Evolutionary conservation across 2,113 vertebrate species (phyloP).

Genomic region (Channa argus): DNA sequence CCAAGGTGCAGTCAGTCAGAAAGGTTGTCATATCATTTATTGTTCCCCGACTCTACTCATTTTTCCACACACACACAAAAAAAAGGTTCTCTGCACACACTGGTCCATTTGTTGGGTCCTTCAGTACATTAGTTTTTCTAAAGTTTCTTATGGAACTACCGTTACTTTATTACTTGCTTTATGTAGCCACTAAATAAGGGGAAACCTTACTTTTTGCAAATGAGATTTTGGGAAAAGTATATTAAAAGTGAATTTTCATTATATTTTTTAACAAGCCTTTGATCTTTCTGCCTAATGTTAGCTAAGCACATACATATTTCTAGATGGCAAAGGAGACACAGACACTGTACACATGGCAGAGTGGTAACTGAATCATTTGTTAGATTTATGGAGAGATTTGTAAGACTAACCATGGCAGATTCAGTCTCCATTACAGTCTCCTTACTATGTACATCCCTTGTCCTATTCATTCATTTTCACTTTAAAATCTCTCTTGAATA

Average conservation of each 20-base stretch:
- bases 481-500: neutral
- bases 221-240: neutral
- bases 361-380: no score
- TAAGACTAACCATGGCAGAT: no score
- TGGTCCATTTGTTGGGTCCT: neutral
- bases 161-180: no score
- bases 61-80: neutral
- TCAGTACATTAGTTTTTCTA: neutral
- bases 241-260: neutral
- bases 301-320: neutral
- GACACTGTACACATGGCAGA: neutral
- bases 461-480: neutral
- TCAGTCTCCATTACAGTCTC: neutral
- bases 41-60: neutral
- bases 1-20: constrained; percentile 5
- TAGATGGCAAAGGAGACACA: neutral
- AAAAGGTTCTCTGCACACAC: neutral
- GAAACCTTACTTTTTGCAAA: no score
- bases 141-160: no score
- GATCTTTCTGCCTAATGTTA: neutral
- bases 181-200: no score
- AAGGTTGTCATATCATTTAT: constrained; percentile 7
- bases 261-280: neutral
- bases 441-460: neutral
- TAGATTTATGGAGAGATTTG: no score